Evolutionary conservation across 2,888 invertebrate genomes (phyloP).

Genomic region (Microctonus brassicae): DNA sequence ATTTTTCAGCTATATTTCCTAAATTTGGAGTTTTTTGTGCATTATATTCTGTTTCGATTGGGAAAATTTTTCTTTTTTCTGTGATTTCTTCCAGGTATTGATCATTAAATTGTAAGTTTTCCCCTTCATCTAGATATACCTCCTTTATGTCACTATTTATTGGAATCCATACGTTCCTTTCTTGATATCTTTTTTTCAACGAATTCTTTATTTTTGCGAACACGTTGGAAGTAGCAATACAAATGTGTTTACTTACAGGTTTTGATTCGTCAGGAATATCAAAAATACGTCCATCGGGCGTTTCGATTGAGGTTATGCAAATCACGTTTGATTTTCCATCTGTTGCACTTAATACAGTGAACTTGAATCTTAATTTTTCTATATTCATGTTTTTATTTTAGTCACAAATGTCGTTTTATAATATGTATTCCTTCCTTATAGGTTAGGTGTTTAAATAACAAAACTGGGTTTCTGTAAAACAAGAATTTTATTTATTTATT

Average conservation of each 20-base stretch:
- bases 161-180: not conserved
- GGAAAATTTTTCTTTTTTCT: not conserved
- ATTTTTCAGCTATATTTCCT: not conserved
- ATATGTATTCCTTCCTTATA: too few relatives aligned
- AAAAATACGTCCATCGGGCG: constrained; percentile 36
- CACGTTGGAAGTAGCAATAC: not conserved
- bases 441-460: too few relatives aligned
- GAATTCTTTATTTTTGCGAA: not conserved
- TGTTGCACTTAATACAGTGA: constrained; percentile 25
- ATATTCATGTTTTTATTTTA: too few relatives aligned
- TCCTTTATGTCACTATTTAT: constrained; percentile 21
- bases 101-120: constrained; percentile 30
- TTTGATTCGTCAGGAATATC: not conserved
- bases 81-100: constrained; percentile 24
- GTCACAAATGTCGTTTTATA: too few relatives aligned
- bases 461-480: too few relatives aligned
- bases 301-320: constrained; percentile 43
- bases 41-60: not conserved
- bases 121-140: constrained; percentile 23
- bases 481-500: too few relatives aligned
- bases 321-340: constrained; percentile 41
- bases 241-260: too few relatives aligned
- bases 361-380: constrained; percentile 39
- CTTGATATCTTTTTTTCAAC: not conserved
- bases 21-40: not conserved